Evolutionary conservation across 1,140 invertebrate species (phyloP).

Genomic region (Neodiprion fabricii): DNA sequence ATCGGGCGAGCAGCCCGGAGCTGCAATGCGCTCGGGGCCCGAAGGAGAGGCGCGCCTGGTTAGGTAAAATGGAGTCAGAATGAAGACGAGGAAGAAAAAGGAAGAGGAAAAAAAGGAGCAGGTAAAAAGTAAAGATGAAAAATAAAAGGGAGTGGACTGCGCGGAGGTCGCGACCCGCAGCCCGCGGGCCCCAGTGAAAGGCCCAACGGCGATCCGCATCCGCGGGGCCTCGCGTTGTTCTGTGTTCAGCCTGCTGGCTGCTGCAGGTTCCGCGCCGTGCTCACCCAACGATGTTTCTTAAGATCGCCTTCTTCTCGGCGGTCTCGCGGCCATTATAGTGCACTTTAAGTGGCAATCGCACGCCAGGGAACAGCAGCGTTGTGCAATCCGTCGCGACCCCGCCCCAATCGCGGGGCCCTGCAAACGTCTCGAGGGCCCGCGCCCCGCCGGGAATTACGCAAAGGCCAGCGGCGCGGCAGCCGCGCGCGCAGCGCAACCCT

Average conservation of each 20-base stretch:
- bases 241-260: constrained; percentile 21
- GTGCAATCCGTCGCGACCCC: constrained; percentile 36
- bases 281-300: constrained; percentile 43
- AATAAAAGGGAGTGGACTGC: constrained; percentile 43
- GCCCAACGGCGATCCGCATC: constrained; percentile 55
- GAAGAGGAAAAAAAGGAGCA: constrained; percentile 32
- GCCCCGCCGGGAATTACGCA: constrained; percentile 10
- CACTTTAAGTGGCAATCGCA: constrained; percentile 54
- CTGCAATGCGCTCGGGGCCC: neutral
- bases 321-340: constrained; percentile 48
- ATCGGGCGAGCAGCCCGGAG: constrained; percentile 9
- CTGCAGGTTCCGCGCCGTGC: constrained; percentile 14
- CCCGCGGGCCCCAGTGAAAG: constrained; percentile 48
- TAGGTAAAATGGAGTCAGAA: constrained; percentile 27
- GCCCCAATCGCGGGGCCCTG: constrained; percentile 1
- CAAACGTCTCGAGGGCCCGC: constrained; percentile 3
- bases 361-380: constrained; percentile 47
- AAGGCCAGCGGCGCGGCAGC: neutral
- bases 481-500: constrained; percentile 7
- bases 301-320: constrained; percentile 50
- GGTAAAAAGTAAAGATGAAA: constrained; percentile 18
- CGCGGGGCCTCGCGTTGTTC: constrained; percentile 30
- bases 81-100: constrained; percentile 14
- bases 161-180: constrained; percentile 53
- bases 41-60: constrained; percentile 22